Conservation (phyloP, 2,888 invertebrate genomes). For the Heliconius sara region DNA sequence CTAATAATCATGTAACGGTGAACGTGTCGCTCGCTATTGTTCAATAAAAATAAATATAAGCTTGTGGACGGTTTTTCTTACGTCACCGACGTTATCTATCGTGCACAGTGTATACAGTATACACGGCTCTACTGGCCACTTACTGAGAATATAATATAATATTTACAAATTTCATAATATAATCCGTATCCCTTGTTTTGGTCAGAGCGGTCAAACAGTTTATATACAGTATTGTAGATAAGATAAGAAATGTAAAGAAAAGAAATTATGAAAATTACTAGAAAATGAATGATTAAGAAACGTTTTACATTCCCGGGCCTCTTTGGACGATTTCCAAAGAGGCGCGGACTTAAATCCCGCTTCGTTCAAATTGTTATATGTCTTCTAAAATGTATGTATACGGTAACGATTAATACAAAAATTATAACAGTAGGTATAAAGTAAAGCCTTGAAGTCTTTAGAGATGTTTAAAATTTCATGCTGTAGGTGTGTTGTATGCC, state of each 20-base stretch:
- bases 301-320: too few species aligned
- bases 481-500: too few species aligned
- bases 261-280: neutral
- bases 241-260: neutral
- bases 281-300: neutral
- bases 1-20: too few species aligned
- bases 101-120: slow-evolving; percentile 12
- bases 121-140: slow-evolving; percentile 16
- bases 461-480: too few species aligned
- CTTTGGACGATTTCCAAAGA: too few species aligned
- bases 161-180: slow-evolving; percentile 16
- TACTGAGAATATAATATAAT: neutral
- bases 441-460: too few species aligned
- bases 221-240: neutral
- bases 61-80: neutral
- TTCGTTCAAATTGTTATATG: too few species aligned
- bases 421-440: neutral
- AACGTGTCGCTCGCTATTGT: too few species aligned
- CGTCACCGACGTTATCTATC: slow-evolving; percentile 11
- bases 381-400: too few species aligned
- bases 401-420: neutral
- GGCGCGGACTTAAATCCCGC: too few species aligned
- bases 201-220: slow-evolving; percentile 3
- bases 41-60: too few species aligned
- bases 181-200: neutral